Evolutionary conservation across 2,888 invertebrate genomes (phyloP), one percentile per base, ranked within the genome.

Genomic region (Phengaris alcon): DNA sequence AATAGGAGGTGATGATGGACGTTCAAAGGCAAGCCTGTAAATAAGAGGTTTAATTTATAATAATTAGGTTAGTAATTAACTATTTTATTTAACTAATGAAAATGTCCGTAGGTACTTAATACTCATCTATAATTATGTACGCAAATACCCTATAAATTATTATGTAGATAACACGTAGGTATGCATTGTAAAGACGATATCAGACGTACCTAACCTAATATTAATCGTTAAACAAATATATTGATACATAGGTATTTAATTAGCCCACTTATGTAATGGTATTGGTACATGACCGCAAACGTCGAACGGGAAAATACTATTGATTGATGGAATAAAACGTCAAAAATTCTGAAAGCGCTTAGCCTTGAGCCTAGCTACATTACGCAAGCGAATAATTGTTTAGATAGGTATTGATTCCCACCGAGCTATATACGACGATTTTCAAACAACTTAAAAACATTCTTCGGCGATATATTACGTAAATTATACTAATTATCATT

Each of bases 281-380:
- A 64, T 4, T 64, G 64, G 35, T 22, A 59, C 22, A 59, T 64
- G 64, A 10, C 44, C 35, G 35, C 35, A 64, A 64, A 9, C 35
- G 64, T 15, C 64, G 64, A 52, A 52, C 22, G 51, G 52, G 51
- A 68, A 70, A 68, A 51, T 54, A 46, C 9, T 57, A 72, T 35
- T 73, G 76, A 79, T 79, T 79, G 77, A 78, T 78, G 77, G 77
- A 35, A 57, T n/a, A 59, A 51, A 75, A 75, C 76, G 74, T 78
- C 79, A 75, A 76, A 77, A 76, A 69, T 75, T 81, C 85, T 86
- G 86, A 86, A 86, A 86, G 90, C 90, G 86, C 85, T 82, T 84
- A 87, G 85, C 91, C 91, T 91, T 90, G 91, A 84, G 84, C 87
- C 84, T 87, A 86, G 82, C 81, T 84, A 82, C 84, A 84, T 90